These are phyloP conservation scores for Clitarchus hookeri DNA, from an alignment of 2,888 invertebrate genomes.

Conservation along the genomic window DNA sequence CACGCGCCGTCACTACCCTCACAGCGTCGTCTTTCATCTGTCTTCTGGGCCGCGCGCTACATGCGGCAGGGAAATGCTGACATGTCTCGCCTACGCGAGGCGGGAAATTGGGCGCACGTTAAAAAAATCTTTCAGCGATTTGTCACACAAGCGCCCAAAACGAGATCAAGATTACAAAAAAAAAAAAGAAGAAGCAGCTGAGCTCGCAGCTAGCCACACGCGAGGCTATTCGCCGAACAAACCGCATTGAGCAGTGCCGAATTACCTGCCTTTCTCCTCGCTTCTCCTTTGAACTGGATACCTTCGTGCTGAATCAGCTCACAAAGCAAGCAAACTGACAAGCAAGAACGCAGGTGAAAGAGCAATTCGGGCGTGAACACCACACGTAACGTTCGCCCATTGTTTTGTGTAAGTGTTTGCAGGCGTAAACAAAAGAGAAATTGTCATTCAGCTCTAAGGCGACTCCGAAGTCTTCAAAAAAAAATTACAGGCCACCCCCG, in stretches of 20 bases:
- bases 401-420: too few species aligned
- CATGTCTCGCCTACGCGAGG: background rate
- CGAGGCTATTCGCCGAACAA: background rate
- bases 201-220: background rate
- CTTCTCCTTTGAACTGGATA: too few species aligned
- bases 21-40: background rate
- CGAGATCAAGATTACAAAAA: background rate
- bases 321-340: too few species aligned
- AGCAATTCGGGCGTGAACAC: too few species aligned
- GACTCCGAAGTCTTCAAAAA: too few species aligned
- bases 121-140: background rate
- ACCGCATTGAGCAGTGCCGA: background rate
- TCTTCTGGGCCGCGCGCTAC: constrained; percentile 6
- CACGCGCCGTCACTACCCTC: too few species aligned
- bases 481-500: too few species aligned
- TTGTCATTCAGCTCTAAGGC: too few species aligned
- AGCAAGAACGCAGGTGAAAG: too few species aligned
- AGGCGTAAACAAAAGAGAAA: too few species aligned
- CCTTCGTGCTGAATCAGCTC: too few species aligned
- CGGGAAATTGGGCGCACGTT: background rate
- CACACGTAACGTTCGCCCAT: too few species aligned
- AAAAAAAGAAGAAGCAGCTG: background rate
- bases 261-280: background rate
- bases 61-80: background rate
- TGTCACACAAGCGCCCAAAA: background rate